These are phyloP conservation scores for Ctena decussata DNA, from an alignment of 2,888 invertebrate genomes.

Conservation along the genomic window DNA sequence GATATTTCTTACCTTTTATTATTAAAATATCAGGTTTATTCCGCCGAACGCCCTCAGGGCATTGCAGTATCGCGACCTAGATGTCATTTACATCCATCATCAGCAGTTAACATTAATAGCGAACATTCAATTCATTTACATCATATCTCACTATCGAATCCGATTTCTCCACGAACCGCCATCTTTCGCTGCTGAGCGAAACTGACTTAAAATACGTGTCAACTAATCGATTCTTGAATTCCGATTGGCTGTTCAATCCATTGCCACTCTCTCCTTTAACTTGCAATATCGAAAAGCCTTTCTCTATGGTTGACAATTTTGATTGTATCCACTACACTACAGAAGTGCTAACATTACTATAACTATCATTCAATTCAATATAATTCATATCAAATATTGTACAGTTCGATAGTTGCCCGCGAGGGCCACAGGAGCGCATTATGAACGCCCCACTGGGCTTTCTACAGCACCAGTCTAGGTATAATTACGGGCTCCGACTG, in stretches of 20 bases:
- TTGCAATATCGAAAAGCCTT: not conserved
- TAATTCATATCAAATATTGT: not conserved
- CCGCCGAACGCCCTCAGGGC: not conserved
- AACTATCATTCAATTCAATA: not conserved
- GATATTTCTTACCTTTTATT: not conserved
- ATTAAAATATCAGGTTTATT: conserved; percentile 4
- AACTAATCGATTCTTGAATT: not conserved
- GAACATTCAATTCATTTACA: not conserved
- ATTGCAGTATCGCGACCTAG: not conserved
- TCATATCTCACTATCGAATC: not conserved
- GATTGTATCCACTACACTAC: not conserved
- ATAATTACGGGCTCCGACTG: conserved; percentile 48
- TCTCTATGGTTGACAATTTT: conserved; percentile 6
- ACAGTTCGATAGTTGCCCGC: not conserved
- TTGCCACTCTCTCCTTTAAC: not conserved
- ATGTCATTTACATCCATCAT: not conserved
- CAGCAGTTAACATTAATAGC: not conserved
- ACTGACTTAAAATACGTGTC: conserved; percentile 5
- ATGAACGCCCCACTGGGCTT: conserved; percentile 56
- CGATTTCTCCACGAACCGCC: not conserved
- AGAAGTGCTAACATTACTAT: not conserved
- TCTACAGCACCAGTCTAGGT: conserved; percentile 56
- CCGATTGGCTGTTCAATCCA: conserved; percentile 4
- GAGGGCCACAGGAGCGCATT: not conserved
- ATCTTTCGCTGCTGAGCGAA: conserved; percentile 8